Conservation (phyloP, 2,797 vertebrate genomes). For the Poeciliopsis infans region DNA sequence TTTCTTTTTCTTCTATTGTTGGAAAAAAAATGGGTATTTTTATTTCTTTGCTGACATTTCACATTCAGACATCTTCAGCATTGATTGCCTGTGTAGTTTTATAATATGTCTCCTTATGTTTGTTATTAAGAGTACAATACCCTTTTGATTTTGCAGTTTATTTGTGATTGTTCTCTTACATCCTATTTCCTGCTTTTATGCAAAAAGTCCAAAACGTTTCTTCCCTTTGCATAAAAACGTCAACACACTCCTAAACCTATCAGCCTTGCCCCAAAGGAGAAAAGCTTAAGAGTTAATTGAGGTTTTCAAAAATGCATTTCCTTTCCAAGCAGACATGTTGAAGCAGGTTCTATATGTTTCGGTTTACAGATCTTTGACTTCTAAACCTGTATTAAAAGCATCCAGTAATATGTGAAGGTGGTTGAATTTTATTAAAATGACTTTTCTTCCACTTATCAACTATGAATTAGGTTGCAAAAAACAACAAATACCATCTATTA, state of each 20-base stretch:
- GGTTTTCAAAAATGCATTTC: constrained; percentile 55
- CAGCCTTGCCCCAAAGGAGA: constrained; percentile 37
- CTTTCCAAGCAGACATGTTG: constrained; percentile 57
- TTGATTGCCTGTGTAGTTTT: background rate
- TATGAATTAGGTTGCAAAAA: background rate
- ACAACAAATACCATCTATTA: background rate
- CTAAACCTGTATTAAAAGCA: constrained; percentile 72
- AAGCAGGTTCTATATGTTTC: constrained; percentile 61
- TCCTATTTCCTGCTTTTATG: background rate
- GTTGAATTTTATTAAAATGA: background rate
- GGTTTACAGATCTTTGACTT: constrained; percentile 58
- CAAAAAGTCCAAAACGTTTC: background rate
- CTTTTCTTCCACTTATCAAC: background rate
- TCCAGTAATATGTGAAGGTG: constrained; percentile 36
- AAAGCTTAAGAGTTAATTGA: constrained; percentile 67
- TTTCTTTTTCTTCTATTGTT: constrained; percentile 61
- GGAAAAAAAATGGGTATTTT: constrained; percentile 72
- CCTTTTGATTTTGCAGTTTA: background rate
- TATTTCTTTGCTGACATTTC: constrained; percentile 56
- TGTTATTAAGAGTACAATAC: background rate
- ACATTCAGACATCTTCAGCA: constrained; percentile 36
- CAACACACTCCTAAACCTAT: constrained; percentile 13
- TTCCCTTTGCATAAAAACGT: background rate
- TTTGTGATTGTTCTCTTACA: background rate
- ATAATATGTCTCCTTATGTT: background rate